A percentile compares a stretch with the other conserved stretches of the same genome.
Evolutionary conservation across 2,888 invertebrate species (phyloP).

Genomic region (Mythimna vitellina): DNA sequence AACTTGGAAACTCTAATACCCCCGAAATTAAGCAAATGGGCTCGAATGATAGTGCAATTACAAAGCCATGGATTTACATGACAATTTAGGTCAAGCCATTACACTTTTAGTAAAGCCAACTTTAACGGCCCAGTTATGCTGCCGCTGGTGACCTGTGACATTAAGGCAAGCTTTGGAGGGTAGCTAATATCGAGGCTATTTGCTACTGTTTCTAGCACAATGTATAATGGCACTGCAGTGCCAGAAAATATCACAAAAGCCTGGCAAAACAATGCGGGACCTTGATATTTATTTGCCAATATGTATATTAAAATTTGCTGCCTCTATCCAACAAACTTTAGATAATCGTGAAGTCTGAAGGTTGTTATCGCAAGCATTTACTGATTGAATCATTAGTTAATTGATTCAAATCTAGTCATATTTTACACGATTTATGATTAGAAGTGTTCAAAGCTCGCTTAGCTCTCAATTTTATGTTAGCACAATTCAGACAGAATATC

Average conservation of each 20-base stretch:
- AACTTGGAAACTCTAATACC: slow-evolving; percentile 38
- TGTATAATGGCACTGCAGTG: slow-evolving; percentile 64
- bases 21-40: slow-evolving; percentile 68
- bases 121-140: slow-evolving; percentile 67
- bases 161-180: slow-evolving; percentile 73
- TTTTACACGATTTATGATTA: slow-evolving; percentile 5
- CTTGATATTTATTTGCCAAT: slow-evolving; percentile 72
- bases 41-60: slow-evolving; percentile 69
- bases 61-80: slow-evolving; percentile 70
- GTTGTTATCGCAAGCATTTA: slow-evolving; percentile 25
- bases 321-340: slow-evolving; percentile 41
- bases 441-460: background rate
- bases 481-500: slow-evolving; percentile 5
- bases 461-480: background rate
- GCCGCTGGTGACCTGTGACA: slow-evolving; percentile 74
- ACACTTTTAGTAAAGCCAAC: slow-evolving; percentile 67
- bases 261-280: slow-evolving; percentile 72
- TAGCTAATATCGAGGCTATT: slow-evolving; percentile 74
- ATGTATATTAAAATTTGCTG: slow-evolving; percentile 30
- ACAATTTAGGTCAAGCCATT: slow-evolving; percentile 75
- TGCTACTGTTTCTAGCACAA: slow-evolving; percentile 60
- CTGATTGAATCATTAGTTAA: slow-evolving; percentile 25
- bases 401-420: slow-evolving; percentile 10
- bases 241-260: slow-evolving; percentile 73
- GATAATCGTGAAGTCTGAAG: slow-evolving; percentile 41